These are phyloP conservation scores for Eupithecia dodoneata DNA, from an alignment of 2,888 invertebrate species.

Conservation along the genomic window DNA sequence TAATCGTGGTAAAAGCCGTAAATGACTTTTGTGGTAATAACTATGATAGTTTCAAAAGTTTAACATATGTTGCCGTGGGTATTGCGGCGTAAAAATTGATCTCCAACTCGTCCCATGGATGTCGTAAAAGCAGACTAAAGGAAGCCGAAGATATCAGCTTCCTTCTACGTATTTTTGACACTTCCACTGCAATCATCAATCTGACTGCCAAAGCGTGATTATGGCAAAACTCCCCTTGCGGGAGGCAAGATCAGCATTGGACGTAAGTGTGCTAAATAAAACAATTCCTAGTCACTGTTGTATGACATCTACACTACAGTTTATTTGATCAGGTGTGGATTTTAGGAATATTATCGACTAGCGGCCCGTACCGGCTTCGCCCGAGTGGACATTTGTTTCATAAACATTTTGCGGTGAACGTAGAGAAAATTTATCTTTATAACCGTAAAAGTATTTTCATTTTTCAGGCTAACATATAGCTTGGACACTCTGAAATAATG, in stretches of 20 bases:
- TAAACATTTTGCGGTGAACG: too few species aligned
- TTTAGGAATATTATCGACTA: constrained; percentile 28
- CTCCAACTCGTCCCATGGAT: neutral
- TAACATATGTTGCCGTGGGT: too few species aligned
- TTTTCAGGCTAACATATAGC: too few species aligned
- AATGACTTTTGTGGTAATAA: too few species aligned
- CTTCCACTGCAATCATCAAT: neutral
- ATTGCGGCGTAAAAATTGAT: neutral
- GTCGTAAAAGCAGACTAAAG: neutral
- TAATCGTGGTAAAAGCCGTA: too few species aligned
- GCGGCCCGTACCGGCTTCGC: too few species aligned
- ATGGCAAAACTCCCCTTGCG: neutral
- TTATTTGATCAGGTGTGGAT: constrained; percentile 44
- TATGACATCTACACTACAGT: neutral
- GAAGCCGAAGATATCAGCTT: neutral
- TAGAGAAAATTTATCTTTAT: too few species aligned
- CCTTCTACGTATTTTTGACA: neutral
- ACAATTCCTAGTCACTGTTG: neutral
- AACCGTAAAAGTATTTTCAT: too few species aligned
- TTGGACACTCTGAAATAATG: too few species aligned
- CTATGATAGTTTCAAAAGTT: too few species aligned
- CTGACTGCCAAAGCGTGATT: neutral
- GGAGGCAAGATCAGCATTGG: neutral
- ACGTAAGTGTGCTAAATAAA: neutral
- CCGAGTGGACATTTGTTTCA: too few species aligned